Evolutionary conservation across 2,797 vertebrate species (phyloP).

Genomic region (Chaenodraco wilsoni): DNA sequence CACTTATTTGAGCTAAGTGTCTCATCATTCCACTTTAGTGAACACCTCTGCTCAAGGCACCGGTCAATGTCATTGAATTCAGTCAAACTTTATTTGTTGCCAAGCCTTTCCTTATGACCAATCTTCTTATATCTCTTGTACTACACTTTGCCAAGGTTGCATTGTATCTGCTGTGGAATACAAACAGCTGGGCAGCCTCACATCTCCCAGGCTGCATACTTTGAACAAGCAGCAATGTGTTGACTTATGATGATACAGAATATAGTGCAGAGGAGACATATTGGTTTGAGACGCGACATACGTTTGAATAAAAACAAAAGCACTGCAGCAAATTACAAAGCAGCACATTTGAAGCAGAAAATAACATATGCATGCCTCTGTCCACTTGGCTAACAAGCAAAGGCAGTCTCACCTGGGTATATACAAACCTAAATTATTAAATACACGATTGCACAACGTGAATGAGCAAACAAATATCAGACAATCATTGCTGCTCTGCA

Average conservation of each 20-base stretch:
- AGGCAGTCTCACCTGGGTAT: slow-evolving; percentile 51
- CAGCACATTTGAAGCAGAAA: slow-evolving; percentile 32
- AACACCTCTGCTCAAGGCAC: slow-evolving; percentile 46
- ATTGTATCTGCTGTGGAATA: slow-evolving; percentile 70
- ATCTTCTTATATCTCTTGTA: slow-evolving; percentile 56
- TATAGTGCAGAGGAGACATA: slow-evolving; percentile 6
- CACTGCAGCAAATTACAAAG: slow-evolving; percentile 19
- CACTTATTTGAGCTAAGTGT: slow-evolving; percentile 43
- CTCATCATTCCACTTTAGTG: slow-evolving; percentile 63
- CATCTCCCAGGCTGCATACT: slow-evolving; percentile 50
- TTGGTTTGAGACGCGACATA: neutral
- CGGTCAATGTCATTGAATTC: slow-evolving; percentile 59
- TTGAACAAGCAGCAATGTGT: slow-evolving; percentile 58
- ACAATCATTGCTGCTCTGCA: slow-evolving; percentile 64
- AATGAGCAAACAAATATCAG: slow-evolving; percentile 65
- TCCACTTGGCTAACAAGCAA: slow-evolving; percentile 51
- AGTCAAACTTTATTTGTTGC: slow-evolving; percentile 60
- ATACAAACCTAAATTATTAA: slow-evolving; percentile 65
- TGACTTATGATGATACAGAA: slow-evolving; percentile 61
- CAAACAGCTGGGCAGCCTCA: slow-evolving; percentile 54
- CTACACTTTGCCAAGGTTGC: slow-evolving; percentile 69
- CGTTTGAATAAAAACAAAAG: neutral
- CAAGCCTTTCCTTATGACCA: slow-evolving; percentile 39
- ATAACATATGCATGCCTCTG: slow-evolving; percentile 50
- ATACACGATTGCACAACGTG: slow-evolving; percentile 48